Conservation (phyloP, 2,797 vertebrate genomes). For the Lithobates pipiens region DNA sequence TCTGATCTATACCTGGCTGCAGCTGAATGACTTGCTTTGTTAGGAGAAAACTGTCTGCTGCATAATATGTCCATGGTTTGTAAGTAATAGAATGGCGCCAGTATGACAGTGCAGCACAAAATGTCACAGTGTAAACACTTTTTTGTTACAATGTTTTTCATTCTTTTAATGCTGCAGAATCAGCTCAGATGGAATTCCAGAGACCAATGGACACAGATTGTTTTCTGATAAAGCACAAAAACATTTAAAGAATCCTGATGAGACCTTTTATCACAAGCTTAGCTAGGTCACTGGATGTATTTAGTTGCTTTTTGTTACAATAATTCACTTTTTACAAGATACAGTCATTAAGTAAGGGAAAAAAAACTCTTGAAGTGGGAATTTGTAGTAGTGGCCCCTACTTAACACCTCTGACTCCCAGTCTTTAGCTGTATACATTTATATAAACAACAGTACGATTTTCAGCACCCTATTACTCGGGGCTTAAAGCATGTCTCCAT, state of each 20-base stretch:
- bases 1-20: conserved; percentile 58
- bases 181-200: conserved; percentile 40
- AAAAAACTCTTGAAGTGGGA: neutral
- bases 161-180: conserved; percentile 38
- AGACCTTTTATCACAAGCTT: conserved; percentile 1
- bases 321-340: neutral
- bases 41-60: conserved; percentile 44
- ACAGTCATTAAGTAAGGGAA: neutral
- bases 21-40: conserved; percentile 57
- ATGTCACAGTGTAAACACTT: conserved; percentile 55
- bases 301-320: neutral
- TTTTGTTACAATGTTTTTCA: conserved; percentile 55
- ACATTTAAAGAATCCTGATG: conserved; percentile 45
- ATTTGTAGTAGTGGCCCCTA: neutral
- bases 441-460: neutral
- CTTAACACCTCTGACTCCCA: neutral
- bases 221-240: conserved; percentile 42
- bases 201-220: conserved; percentile 38
- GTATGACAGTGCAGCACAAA: conserved; percentile 56
- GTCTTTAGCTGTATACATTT: neutral
- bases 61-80: conserved; percentile 58
- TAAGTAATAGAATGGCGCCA: conserved; percentile 58
- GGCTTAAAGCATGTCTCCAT: too few species aligned
- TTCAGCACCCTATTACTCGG: too few species aligned
- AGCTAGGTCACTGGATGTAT: neutral